Evolutionary conservation across 2,797 vertebrate genomes (phyloP).

Genomic region (Xenops minutus): DNA sequence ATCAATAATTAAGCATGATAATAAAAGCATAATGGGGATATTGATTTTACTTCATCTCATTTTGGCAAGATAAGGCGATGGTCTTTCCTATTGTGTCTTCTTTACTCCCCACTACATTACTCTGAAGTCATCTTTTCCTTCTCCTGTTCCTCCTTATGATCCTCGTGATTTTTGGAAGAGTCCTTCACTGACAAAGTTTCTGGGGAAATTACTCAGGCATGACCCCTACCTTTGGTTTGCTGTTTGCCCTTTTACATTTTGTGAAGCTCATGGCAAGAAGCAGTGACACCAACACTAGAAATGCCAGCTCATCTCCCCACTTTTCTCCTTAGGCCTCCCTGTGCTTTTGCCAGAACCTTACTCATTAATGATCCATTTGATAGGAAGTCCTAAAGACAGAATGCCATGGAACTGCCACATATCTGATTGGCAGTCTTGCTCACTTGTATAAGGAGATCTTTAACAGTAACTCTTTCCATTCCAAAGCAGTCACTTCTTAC

Average conservation of each 20-base stretch:
- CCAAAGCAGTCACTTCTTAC: background rate
- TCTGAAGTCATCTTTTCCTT: background rate
- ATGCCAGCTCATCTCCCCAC: background rate
- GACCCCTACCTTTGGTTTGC: background rate
- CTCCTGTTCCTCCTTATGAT: background rate
- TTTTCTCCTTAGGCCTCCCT: constrained; percentile 4
- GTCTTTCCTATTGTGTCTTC: background rate
- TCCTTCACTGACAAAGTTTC: background rate
- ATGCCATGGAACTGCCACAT: constrained; percentile 23
- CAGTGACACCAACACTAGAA: background rate
- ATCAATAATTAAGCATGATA: background rate
- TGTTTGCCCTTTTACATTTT: background rate
- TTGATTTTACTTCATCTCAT: background rate
- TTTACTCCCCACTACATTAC: background rate
- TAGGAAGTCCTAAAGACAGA: constrained; percentile 33
- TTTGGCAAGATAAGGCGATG: background rate
- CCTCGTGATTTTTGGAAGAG: background rate
- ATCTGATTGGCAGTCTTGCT: constrained; percentile 26
- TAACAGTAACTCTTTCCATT: background rate
- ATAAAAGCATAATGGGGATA: background rate
- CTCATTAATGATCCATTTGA: constrained; percentile 57
- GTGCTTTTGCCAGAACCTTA: constrained; percentile 39
- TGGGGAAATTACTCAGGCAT: background rate
- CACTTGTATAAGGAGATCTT: constrained; percentile 44
- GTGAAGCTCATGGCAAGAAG: background rate